These are phyloP conservation scores for Lindbergichthys nudifrons DNA, from an alignment of 2,797 vertebrate genomes.

Conservation along the genomic window DNA sequence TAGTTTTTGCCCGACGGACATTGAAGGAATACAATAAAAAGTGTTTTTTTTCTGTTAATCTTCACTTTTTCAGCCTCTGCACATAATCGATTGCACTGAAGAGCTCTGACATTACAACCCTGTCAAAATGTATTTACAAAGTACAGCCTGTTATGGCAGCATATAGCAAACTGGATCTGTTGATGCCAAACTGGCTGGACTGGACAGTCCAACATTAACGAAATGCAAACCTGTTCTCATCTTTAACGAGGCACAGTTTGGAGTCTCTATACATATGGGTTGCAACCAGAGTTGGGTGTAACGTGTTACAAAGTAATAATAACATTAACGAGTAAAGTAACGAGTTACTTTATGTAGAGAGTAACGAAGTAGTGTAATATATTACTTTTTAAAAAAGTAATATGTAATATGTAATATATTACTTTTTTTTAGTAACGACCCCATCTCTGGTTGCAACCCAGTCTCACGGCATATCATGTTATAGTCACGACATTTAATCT, in stretches of 20 bases:
- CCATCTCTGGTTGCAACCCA: too few species aligned
- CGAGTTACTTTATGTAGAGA: too few species aligned
- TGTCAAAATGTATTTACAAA: slow-evolving; percentile 22
- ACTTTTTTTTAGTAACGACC: too few species aligned
- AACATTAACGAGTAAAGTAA: too few species aligned
- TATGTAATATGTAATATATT: too few species aligned
- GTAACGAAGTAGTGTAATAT: too few species aligned
- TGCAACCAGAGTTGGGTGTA: too few species aligned
- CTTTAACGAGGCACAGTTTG: slow-evolving; percentile 14
- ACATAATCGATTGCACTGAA: slow-evolving; percentile 25
- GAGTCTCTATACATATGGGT: slow-evolving; percentile 16
- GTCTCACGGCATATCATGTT: too few species aligned
- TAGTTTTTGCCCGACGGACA: background rate
- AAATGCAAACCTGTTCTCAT: slow-evolving; percentile 32
- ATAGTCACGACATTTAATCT: too few species aligned
- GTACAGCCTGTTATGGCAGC: slow-evolving; percentile 10
- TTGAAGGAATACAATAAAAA: background rate
- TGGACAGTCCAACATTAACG: slow-evolving; percentile 14
- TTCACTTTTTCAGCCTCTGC: slow-evolving; percentile 8
- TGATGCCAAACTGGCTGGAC: slow-evolving; percentile 1
- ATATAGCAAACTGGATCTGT: slow-evolving; percentile 22
- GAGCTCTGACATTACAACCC: slow-evolving; percentile 19
- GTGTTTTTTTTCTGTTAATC: slow-evolving; percentile 23
- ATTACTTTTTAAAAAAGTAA: too few species aligned
- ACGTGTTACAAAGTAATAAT: too few species aligned